These are phyloP conservation scores for Mormyrops boulengeri DNA, from an alignment of 2,797 vertebrate genomes.

Conservation along the genomic window DNA sequence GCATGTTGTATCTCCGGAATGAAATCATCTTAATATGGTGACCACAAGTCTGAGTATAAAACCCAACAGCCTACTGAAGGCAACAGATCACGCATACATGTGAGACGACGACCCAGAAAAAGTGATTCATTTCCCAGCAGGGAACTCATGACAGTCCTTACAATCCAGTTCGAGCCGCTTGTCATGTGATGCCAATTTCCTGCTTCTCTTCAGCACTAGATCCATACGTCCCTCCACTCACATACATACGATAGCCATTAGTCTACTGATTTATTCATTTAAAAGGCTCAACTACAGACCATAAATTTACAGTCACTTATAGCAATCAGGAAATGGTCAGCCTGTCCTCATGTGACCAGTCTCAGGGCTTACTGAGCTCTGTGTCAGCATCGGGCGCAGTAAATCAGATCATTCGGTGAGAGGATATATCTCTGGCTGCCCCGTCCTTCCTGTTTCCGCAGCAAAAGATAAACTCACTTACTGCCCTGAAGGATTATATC, in stretches of 20 bases:
- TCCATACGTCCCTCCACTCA: not conserved
- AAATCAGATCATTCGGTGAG: not conserved
- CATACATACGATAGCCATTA: not conserved
- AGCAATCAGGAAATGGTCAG: not conserved
- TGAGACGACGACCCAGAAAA: not conserved
- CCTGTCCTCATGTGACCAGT: not conserved
- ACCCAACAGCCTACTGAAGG: not conserved
- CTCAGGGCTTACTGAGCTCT: not conserved
- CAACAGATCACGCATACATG: not conserved
- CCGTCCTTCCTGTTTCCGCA: not conserved
- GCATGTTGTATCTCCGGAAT: not conserved
- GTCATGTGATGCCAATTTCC: slow-evolving; percentile 9
- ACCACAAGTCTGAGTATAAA: not conserved
- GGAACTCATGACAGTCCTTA: slow-evolving; percentile 6
- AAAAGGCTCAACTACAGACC: not conserved
- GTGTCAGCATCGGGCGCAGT: not conserved
- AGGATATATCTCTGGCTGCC: not conserved
- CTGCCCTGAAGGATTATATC: not conserved
- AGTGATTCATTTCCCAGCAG: not conserved
- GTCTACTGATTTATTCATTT: not conserved
- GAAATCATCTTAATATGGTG: not conserved
- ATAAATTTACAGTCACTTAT: slow-evolving; percentile 7
- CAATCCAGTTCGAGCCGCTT: not conserved
- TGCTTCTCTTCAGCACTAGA: not conserved
- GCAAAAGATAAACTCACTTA: not conserved